phyloP scores from a whole-genome alignment of 1,140 invertebrate genomes.

The Drosophila parabipectinata region DNA sequence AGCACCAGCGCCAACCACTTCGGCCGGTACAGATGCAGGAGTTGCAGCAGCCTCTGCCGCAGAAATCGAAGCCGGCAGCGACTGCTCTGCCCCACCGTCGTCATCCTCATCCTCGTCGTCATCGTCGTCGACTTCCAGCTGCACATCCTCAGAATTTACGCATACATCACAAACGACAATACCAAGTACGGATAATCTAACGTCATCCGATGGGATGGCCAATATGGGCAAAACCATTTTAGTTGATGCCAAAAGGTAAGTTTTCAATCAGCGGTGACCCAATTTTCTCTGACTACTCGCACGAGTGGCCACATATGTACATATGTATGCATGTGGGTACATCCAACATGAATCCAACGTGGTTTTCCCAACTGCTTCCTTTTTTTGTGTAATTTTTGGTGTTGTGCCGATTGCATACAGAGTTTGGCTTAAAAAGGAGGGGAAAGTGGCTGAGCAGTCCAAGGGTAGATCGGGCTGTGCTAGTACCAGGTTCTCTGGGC shows the following conservation, averaged over 20 bases:
- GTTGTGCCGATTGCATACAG: background rate
- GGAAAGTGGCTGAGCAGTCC: constrained; percentile 28
- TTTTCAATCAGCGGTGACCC: constrained; percentile 45
- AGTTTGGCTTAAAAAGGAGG: constrained; percentile 27
- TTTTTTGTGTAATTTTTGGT: constrained; percentile 1
- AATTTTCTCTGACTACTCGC: constrained; percentile 13
- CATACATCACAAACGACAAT: constrained; percentile 76
- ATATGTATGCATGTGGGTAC: no score
- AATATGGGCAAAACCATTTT: constrained; percentile 77
- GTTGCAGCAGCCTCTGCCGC: constrained; percentile 29
- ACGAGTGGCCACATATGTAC: constrained; percentile 1
- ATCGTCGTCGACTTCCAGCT: constrained; percentile 49
- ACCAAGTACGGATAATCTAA: constrained; percentile 79
- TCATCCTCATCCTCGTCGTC: constrained; percentile 43
- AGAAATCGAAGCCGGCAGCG: constrained; percentile 39
- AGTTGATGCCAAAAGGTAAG: constrained; percentile 78
- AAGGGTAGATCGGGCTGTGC: constrained; percentile 5
- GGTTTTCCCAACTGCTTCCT: background rate
- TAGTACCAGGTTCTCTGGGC: background rate
- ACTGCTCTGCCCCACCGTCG: constrained; percentile 36
- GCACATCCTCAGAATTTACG: constrained; percentile 72
- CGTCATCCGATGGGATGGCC: constrained; percentile 54
- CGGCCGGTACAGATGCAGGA: constrained; percentile 22
- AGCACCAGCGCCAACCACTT: constrained; percentile 13
- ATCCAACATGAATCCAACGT: background rate